Evolutionary conservation across 2,888 invertebrate species (phyloP), one percentile per base, ranked within the genome.

Genomic region (Mesoligia furuncula): DNA sequence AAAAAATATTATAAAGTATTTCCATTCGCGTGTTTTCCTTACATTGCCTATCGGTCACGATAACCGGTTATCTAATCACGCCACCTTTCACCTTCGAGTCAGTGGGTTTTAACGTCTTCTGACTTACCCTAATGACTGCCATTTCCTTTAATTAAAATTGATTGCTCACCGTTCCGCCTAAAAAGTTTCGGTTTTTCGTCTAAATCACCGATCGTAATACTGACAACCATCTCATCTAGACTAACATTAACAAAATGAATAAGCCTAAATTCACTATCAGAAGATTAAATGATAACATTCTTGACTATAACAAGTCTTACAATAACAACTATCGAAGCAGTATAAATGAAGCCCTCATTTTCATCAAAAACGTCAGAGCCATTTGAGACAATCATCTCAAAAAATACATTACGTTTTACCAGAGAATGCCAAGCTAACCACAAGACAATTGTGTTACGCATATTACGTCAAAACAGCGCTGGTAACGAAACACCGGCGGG

Each of bases 391-490:
- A 83, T 77, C 67, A 83, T 68, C 86, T 86, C 54, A 84, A 81
- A 87, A 86, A 88, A 88, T 79, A 79, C 80, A 85, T 78, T 88
- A 78, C 77, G 65, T 74, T 79, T 67, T 83, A 80, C 77, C 80
- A 75, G 73, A 80, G 77, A 85, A 86, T 86, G 67, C 84, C 84
- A 61, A 72, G 62, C 51, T 80, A 79, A 88, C 88, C 89, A 73
- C 88, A 88, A 84, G 39, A 87, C 84, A 89, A 88, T 89, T 87
- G 84, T 87, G 87, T 88, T 86, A 87, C 87, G 80, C 81, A 70
- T 82, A 89, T 88, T 86, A 88, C 86, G 81, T 87, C 88, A 88
- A 85, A 87, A 87, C 88, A 83, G 83, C 80, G 83, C 68, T 85
- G 83, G 88, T 88, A 89, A 88, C 89, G 80, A 85, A 88, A 89